These are phyloP conservation scores for Rhagologus leucostigma DNA, from an alignment of 2,113 vertebrate genomes.

Conservation along the genomic window DNA sequence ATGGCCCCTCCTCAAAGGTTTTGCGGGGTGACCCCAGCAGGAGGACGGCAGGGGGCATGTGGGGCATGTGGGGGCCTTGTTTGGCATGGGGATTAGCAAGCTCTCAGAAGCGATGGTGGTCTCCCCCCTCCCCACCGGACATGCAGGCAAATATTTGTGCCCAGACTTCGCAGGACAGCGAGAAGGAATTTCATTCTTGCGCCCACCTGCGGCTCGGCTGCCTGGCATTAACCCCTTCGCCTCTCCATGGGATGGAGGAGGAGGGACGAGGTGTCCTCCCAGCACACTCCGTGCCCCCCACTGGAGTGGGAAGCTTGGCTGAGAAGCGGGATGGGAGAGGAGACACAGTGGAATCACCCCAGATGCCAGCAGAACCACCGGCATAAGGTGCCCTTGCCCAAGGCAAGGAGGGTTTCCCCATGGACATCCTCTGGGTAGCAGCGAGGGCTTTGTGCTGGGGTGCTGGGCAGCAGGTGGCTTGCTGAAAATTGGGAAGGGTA, in stretches of 20 bases:
- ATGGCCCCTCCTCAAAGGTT: not conserved
- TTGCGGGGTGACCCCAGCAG: not conserved
- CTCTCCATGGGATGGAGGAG: not conserved
- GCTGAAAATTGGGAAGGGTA: not conserved
- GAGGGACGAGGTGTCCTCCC: not conserved
- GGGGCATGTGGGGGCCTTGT: not conserved
- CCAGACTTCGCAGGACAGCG: conserved; percentile 68
- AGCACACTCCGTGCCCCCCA: rapidly evolving
- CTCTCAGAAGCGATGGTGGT: conserved; percentile 54
- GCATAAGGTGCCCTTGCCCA: not conserved
- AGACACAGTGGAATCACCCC: rapidly evolving
- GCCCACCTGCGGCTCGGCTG: conserved; percentile 35
- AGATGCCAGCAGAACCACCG: not conserved
- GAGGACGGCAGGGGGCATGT: not conserved
- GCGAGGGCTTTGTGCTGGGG: not conserved
- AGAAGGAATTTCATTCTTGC: conserved; percentile 70
- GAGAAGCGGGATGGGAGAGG: not conserved
- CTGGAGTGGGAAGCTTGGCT: rapidly evolving
- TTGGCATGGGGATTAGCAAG: conserved; percentile 58
- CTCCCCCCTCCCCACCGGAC: conserved; percentile 58
- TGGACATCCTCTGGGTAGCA: not conserved
- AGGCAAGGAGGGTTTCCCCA: not conserved
- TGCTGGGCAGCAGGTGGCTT: not conserved
- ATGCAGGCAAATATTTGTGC: conserved; percentile 76
- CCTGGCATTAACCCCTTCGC: conserved; percentile 56